Base-by-base conservation (phyloP, 1,140 invertebrate species). In the Scaptomyza montana region DNA sequence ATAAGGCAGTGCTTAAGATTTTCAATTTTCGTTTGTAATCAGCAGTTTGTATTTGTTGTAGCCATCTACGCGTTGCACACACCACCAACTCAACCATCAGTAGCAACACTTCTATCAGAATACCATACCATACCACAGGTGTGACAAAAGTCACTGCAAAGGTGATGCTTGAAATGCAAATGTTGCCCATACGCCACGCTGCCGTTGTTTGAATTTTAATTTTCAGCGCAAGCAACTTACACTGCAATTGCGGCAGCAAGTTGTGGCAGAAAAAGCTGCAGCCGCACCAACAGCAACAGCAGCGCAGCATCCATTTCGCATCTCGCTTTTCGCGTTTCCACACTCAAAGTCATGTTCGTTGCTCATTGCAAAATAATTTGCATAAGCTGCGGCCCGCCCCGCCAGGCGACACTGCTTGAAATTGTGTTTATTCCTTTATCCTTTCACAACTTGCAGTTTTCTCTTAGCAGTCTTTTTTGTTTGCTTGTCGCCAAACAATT, bases 1-100 rank as follows among this genome's bases (percentile, higher is more conserved):
- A 86, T 80, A 85, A 77, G 64, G 73, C 51, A 76, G 65, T 62
- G 59, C 79, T 89, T 87, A 87, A 87, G 84, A 89, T 89, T 87
- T 89, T 89, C 79, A 87, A 87, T 87, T 87, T 87, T 89, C 84
- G 54, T 74, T 89, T 76, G 84, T 89, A 87, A 89, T 89, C 84
- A 84, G 69, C 70, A 70, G 62, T 65, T 80, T 72, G 70, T 78
- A 66, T 82, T 78, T 75, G 75, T 63, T 59, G 54, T 43, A 59
- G 30, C 30, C 57, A 46, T 19, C 54, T 50, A 46, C 9, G 47
- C 51, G 59, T 30, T 51, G 53, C 28, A 49, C 43, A 21, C 12
- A 39, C 41, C 41, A 51, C 8, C 28, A 19, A n/a, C 16, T 25
- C 28, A 30, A 33, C 6, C 45, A 41, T 4, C 46, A 50, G 46